phyloP scores from a whole-genome alignment of 1,140 invertebrate species.

The Pseudomyrmex pallidus region DNA sequence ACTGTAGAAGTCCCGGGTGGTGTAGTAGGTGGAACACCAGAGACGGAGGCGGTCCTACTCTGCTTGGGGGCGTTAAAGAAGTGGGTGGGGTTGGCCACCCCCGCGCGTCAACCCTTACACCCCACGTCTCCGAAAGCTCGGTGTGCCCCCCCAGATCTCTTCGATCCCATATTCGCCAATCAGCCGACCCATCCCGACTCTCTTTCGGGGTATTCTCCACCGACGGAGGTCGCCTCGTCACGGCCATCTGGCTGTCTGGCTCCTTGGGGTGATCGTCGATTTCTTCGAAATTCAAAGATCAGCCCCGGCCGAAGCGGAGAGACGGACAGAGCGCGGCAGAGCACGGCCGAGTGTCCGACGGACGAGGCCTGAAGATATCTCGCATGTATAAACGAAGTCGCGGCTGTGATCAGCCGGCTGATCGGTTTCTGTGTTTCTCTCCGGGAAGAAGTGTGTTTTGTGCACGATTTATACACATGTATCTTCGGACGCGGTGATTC shows the following conservation, averaged over 20 bases:
- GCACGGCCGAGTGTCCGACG: constrained; percentile 23
- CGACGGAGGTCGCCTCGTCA: constrained; percentile 59
- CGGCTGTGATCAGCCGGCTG: constrained; percentile 32
- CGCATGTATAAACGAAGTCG: background rate
- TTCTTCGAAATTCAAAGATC: constrained; percentile 68
- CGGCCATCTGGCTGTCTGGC: constrained; percentile 72
- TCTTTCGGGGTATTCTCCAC: constrained; percentile 51
- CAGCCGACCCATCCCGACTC: constrained; percentile 70
- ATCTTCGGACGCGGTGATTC: constrained; percentile 14
- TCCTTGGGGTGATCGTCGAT: constrained; percentile 56
- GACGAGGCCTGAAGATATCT: constrained; percentile 10
- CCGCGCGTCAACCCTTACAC: constrained; percentile 79
- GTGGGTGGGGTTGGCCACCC: constrained; percentile 81
- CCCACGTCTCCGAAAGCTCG: constrained; percentile 74
- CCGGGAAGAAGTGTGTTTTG: constrained; percentile 53
- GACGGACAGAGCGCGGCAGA: constrained; percentile 25
- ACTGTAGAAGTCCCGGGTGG: constrained; percentile 80
- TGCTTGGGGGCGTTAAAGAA: constrained; percentile 84
- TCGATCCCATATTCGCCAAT: constrained; percentile 81
- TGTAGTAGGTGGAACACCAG: constrained; percentile 83
- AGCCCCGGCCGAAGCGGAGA: background rate
- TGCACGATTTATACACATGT: constrained; percentile 48
- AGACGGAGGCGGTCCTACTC: constrained; percentile 83
- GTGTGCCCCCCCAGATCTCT: constrained; percentile 75
- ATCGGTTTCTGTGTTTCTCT: constrained; percentile 62